A percentile compares a stretch with the other conserved stretches of the same genome.
These are phyloP conservation scores for Azemiops feae DNA, from an alignment of 2,113 vertebrate genomes.

Conservation along the genomic window DNA sequence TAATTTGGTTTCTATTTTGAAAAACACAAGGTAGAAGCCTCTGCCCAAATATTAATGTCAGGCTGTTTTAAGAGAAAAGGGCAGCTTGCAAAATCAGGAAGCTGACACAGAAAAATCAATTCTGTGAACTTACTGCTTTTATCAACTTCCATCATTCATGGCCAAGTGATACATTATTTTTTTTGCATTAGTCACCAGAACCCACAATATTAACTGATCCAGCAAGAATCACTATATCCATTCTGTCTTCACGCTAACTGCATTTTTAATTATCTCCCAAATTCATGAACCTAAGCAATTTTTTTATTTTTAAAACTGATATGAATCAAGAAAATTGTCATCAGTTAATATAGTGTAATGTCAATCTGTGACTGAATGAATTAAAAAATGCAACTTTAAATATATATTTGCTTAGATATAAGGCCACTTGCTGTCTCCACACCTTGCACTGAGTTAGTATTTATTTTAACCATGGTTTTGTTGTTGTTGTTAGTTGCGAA, in stretches of 20 bases:
- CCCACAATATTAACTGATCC: not conserved
- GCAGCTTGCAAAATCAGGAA: not conserved
- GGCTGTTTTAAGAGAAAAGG: slow-evolving; percentile 23
- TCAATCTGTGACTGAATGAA: not conserved
- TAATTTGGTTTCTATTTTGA: slow-evolving; percentile 2
- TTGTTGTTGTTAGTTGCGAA: too few relatives aligned
- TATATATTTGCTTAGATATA: not conserved
- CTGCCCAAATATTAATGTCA: slow-evolving; percentile 35
- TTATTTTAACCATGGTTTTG: not conserved
- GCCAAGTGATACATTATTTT: slow-evolving; percentile 29
- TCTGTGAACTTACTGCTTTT: slow-evolving; percentile 21
- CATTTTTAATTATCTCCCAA: slow-evolving; percentile 13
- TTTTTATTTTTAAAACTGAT: slow-evolving; percentile 13
- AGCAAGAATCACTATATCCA: slow-evolving; percentile 7
- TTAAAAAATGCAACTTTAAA: not conserved
- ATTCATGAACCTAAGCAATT: not conserved
- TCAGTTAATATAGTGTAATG: not conserved
- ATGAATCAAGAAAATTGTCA: not conserved
- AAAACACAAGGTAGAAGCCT: not conserved
- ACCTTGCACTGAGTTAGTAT: not conserved
- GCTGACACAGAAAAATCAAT: slow-evolving; percentile 28
- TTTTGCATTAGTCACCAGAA: slow-evolving; percentile 10
- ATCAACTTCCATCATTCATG: slow-evolving; percentile 24
- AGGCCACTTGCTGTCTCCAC: not conserved
- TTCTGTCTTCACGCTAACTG: not conserved